Base-by-base conservation (phyloP, 2,888 invertebrate genomes). In the Macroteleia sp. region DNA sequence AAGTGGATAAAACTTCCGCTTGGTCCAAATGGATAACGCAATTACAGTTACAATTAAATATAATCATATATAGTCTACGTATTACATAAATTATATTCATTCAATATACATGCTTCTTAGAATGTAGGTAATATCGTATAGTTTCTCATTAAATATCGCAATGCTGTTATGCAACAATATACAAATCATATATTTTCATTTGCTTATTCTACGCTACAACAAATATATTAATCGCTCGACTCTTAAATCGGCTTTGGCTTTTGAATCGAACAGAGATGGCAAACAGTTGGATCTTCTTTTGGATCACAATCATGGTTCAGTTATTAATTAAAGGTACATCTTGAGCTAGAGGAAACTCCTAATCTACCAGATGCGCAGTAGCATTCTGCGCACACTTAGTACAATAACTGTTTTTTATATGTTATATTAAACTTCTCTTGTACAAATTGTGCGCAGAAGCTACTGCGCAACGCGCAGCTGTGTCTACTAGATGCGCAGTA, bases 181-280 rank as follows among this genome's bases (percentile, higher is more conserved):
- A 56, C 46, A 67, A 67, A 56, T 67, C 32, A 62, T 62, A 28
- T 39, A 16, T 54, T 28, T 28, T n/a, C n/a, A 28, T 9, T 14
- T 22, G 16, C 20, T 28, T 50, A 50, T 0, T 30, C 48, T 69
- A 67, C 4, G 0, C 14, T 28, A 36, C 39, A 46, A n/a, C 28
- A 20, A 36, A 54, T 66, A 54, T 39, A 66, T 42, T 28, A 28
- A 25, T 44, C 28, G 66, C 54, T 46, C 67, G 46, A 42, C 50
- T 30, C 28, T 6, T 14, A 50, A 25, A 61, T 69, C 67, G 57
- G 50, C 67, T 69, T 69, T 57, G 67, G 67, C 67, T 69, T 69
- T 50, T 42, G 48, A 39, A 66, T 34, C 20, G 6, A 22, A 52
- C n/a, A n/a, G n/a, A n/a, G n/a, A n/a, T n/a, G n/a, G n/a, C n/a